Evolutionary conservation across 2,797 vertebrate genomes (phyloP).

Genomic region (Gymnopithys bicolor): DNA sequence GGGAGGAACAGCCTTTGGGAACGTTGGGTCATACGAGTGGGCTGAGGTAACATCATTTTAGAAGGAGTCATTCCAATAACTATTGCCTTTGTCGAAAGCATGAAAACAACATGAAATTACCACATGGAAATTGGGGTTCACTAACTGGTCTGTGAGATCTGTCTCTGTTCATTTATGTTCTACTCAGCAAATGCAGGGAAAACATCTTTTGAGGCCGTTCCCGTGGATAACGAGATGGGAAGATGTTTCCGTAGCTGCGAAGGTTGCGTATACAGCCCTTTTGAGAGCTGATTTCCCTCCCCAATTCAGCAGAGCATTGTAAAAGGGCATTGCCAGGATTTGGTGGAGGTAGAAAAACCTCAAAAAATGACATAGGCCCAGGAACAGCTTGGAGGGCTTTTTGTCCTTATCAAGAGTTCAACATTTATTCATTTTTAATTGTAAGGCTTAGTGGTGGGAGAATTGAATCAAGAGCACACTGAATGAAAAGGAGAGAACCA

Average conservation of each 20-base stretch:
- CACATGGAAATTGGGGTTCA: background rate
- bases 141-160: background rate
- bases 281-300: background rate
- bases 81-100: background rate
- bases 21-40: conserved; percentile 93
- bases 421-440: background rate
- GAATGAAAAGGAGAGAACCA: background rate
- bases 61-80: background rate
- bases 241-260: background rate
- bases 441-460: background rate
- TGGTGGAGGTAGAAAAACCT: background rate
- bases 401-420: background rate
- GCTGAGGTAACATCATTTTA: conserved; percentile 84
- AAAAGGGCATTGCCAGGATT: background rate
- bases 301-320: background rate
- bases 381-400: background rate
- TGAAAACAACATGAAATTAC: fast-evolving
- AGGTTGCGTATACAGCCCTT: background rate
- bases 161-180: background rate
- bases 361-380: background rate
- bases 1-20: conserved; percentile 88
- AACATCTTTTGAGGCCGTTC: background rate
- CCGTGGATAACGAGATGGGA: background rate
- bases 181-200: background rate
- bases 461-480: background rate